These are phyloP conservation scores for Philaethria dido DNA, from an alignment of 2,888 invertebrate species.

Conservation along the genomic window DNA sequence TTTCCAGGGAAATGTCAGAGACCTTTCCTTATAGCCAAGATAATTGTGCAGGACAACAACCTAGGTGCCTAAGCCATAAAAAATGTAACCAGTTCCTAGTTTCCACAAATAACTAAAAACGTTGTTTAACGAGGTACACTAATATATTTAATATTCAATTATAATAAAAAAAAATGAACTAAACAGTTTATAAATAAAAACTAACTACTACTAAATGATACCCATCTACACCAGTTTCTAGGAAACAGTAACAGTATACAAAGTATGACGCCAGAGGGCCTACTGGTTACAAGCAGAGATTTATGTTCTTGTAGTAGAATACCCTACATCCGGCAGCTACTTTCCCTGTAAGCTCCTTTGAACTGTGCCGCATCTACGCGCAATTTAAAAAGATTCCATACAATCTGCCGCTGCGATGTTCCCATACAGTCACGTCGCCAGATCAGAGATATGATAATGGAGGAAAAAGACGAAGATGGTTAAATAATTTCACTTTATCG, in stretches of 20 bases:
- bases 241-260: slow-evolving; percentile 11
- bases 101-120: slow-evolving; percentile 22
- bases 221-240: slow-evolving; percentile 2
- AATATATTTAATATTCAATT: not conserved
- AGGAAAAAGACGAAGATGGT: slow-evolving; percentile 1
- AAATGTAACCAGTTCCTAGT: slow-evolving; percentile 25
- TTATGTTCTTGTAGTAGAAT: slow-evolving; percentile 61
- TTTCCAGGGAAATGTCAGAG: slow-evolving; percentile 29
- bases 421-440: slow-evolving; percentile 22
- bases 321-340: slow-evolving; percentile 64
- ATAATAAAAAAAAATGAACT: not conserved
- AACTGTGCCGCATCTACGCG: slow-evolving; percentile 59
- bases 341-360: slow-evolving; percentile 64
- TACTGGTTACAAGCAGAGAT: slow-evolving; percentile 54
- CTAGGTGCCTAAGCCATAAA: slow-evolving; percentile 18
- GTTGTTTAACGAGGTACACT: too few species aligned
- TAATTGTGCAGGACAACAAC: slow-evolving; percentile 36
- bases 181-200: not conserved
- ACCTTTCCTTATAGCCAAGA: slow-evolving; percentile 30
- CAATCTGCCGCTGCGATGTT: slow-evolving; percentile 24
- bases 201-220: not conserved
- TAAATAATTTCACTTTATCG: slow-evolving; percentile 12
- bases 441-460: slow-evolving; percentile 23
- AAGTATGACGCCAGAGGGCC: slow-evolving; percentile 32
- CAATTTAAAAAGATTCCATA: slow-evolving; percentile 29